These are phyloP conservation scores for Agrochola macilenta DNA, from an alignment of 2,888 invertebrate species.

Conservation along the genomic window DNA sequence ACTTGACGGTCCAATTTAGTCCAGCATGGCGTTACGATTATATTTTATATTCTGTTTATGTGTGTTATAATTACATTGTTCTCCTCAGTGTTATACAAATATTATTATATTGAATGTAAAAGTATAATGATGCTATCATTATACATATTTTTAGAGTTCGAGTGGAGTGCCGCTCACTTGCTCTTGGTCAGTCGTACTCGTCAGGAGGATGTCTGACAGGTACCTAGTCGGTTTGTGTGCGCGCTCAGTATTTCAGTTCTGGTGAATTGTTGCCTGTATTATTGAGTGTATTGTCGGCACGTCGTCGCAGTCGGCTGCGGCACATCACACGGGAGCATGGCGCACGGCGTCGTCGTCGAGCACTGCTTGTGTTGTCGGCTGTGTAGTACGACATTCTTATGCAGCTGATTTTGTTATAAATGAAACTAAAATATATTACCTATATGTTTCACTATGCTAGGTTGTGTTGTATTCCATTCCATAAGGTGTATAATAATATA, in stretches of 20 bases:
- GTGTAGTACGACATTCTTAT: neutral
- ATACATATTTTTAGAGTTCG: too few relatives aligned
- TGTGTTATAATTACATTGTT: slow-evolving; percentile 9
- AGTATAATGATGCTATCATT: slow-evolving; percentile 1
- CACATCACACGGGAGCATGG: neutral
- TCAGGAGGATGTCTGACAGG: neutral
- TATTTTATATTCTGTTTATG: slow-evolving; percentile 14
- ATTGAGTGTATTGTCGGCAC: neutral
- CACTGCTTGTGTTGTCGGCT: too few relatives aligned
- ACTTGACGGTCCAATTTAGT: neutral
- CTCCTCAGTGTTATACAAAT: slow-evolving; percentile 4
- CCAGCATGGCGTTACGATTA: neutral
- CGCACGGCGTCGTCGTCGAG: neutral
- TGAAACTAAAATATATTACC: neutral
- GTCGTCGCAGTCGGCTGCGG: neutral
- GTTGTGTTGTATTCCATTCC: slow-evolving; percentile 64
- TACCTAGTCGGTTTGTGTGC: neutral
- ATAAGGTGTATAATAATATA: slow-evolving; percentile 28
- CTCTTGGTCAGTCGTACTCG: neutral
- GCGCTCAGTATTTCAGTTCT: neutral
- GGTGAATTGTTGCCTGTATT: neutral
- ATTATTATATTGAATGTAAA: slow-evolving; percentile 10
- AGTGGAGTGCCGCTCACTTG: neutral
- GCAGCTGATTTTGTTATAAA: slow-evolving; percentile 4
- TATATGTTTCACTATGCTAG: slow-evolving; percentile 14